These are phyloP conservation scores for Pristionchus entomophagus DNA, from an alignment of 2,888 invertebrate species.

Conservation along the genomic window DNA sequence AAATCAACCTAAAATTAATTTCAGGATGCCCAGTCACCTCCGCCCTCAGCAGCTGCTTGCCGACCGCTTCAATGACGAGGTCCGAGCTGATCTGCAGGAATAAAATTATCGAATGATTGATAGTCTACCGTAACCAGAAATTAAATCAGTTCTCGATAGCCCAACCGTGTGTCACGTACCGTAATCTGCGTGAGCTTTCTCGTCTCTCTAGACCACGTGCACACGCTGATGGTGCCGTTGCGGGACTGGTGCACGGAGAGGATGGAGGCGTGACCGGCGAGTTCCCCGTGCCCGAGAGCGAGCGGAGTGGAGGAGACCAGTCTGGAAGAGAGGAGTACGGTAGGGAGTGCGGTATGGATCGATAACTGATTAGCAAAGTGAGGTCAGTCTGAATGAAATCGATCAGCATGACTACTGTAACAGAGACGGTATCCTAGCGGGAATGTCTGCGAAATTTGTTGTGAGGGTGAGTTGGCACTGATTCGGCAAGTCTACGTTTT, in stretches of 20 bases:
- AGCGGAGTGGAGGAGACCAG: not conserved
- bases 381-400: no score
- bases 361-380: no score
- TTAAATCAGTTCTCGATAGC: not conserved
- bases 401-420: no score
- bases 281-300: not conserved
- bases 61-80: not conserved
- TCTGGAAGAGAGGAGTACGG: no score
- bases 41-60: not conserved
- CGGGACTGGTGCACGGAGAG: not conserved
- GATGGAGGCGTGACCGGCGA: not conserved
- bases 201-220: not conserved
- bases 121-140: no score
- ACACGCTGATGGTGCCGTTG: slow-evolving; percentile 1
- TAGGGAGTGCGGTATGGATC: no score
- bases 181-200: slow-evolving; percentile 14
- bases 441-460: no score
- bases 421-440: no score
- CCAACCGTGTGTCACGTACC: not conserved
- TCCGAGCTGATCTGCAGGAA: slow-evolving; percentile 6
- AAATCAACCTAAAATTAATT: not conserved
- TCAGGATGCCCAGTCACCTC: not conserved
- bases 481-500: no score
- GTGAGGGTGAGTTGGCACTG: no score
- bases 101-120: no score